Evolutionary conservation across 2,113 vertebrate genomes (phyloP).

Genomic region (Hirundichthys speculiger): DNA sequence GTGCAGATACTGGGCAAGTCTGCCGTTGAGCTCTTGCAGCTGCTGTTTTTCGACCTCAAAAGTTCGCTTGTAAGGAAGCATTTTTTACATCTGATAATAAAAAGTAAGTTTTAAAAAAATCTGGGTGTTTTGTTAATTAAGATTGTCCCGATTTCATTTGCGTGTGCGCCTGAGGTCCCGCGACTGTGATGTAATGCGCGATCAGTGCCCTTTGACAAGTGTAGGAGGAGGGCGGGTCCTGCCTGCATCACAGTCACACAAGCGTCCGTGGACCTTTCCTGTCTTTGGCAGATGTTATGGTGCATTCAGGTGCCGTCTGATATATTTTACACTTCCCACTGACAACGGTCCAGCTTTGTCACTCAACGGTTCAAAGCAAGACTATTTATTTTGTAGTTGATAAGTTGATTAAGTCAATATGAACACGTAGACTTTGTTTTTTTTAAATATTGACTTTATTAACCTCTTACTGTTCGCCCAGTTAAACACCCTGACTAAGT

Average conservation of each 20-base stretch:
- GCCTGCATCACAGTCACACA: conserved; percentile 42
- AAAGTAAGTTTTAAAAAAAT: neutral
- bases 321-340: conserved; percentile 1
- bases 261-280: conserved; percentile 38
- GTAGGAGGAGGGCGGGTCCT: conserved; percentile 66
- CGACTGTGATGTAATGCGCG: conserved; percentile 57
- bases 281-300: conserved; percentile 56
- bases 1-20: conserved; percentile 86
- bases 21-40: conserved; percentile 87
- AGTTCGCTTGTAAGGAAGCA: conserved; percentile 82
- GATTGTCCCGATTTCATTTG: conserved; percentile 15
- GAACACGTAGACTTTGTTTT: no score
- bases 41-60: conserved; percentile 85
- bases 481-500: no score
- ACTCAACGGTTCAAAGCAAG: no score
- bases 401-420: no score
- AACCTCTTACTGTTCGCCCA: no score
- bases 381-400: no score
- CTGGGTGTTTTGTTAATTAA: neutral
- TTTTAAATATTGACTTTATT: no score
- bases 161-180: conserved; percentile 21
- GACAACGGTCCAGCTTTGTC: no score
- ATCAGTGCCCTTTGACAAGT: conserved; percentile 71
- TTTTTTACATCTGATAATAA: conserved; percentile 48
- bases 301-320: conserved; percentile 40